These are phyloP conservation scores for Bufo gargarizans DNA, from an alignment of 2,113 vertebrate genomes.

Conservation along the genomic window DNA sequence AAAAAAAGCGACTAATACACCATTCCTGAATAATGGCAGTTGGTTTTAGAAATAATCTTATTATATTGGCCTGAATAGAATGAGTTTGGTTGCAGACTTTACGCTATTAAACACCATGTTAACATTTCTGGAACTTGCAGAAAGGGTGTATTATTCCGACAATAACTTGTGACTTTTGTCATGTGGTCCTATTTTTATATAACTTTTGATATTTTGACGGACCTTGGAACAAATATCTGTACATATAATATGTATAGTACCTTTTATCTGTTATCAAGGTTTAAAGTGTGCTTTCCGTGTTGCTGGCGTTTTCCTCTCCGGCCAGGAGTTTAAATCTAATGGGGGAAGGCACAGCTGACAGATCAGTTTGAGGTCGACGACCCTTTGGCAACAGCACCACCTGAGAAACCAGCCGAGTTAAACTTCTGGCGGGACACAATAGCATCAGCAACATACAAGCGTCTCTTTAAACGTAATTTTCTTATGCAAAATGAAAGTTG, in stretches of 20 bases:
- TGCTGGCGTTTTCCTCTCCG: neutral
- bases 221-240: neutral
- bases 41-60: neutral
- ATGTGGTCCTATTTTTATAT: neutral
- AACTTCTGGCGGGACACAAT: neutral
- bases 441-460: neutral
- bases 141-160: neutral
- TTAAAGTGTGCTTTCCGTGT: neutral
- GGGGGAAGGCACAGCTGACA: neutral
- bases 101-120: neutral
- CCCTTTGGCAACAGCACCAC: too few species aligned
- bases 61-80: neutral
- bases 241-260: neutral
- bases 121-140: neutral
- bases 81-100: neutral
- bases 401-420: neutral
- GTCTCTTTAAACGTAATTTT: neutral
- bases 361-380: neutral
- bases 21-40: neutral
- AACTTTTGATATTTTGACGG: neutral
- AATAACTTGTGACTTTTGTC: neutral
- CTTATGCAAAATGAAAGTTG: neutral
- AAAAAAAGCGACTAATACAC: neutral
- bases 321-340: neutral
- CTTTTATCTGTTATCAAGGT: neutral